Base-by-base conservation (phyloP, 2,113 vertebrate species). In the Okapia johnstoni region DNA sequence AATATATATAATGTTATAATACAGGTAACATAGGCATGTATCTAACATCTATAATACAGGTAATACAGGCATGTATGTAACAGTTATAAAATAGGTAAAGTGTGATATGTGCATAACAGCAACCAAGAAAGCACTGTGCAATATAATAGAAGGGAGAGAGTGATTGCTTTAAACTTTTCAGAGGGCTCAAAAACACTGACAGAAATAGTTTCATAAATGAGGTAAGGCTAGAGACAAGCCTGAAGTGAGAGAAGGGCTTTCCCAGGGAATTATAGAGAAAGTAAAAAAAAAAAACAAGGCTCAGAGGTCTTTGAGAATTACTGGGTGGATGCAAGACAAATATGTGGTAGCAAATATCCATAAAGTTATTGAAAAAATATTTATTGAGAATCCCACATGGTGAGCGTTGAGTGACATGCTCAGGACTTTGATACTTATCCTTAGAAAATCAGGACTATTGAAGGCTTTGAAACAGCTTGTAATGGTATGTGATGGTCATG, bases 21-120 rank as follows among this genome's bases (percentile, higher is more conserved):
- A 30, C 0, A 58, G 60, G 23, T 36, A 21, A 21, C 5, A 52
- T 0, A 54, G 13, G 25, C n/a, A 50, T 43, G 15, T 4, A 23
- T 11, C 70, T 76, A 40, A 58, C 1, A 2, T 19, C n/a, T 48
- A 7, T 40, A 84, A 46, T 36, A 30, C 5, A 57, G 16, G 14
- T 40, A 58, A 60, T 8, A 13, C 21, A 66, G 14, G 3, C 17
- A 70, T 26, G 33, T 2, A 46, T 4, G 13, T 26, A 26, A 43
- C 7, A 95, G 54, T 36, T 84, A 70, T 11, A 21, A 28, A 83
- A 57, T 1, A 80, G 36, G 46, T 61, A 14, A 81, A 16, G 19
- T 54, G 7, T 36, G 77, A 17, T 4, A 11, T 1, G 46, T 40
- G 28, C 26, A 1, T 12, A 13, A 54, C 0, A 70, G 30, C 2